phyloP scores from a whole-genome alignment of 2,888 invertebrate species.

The Athalia circularis region DNA sequence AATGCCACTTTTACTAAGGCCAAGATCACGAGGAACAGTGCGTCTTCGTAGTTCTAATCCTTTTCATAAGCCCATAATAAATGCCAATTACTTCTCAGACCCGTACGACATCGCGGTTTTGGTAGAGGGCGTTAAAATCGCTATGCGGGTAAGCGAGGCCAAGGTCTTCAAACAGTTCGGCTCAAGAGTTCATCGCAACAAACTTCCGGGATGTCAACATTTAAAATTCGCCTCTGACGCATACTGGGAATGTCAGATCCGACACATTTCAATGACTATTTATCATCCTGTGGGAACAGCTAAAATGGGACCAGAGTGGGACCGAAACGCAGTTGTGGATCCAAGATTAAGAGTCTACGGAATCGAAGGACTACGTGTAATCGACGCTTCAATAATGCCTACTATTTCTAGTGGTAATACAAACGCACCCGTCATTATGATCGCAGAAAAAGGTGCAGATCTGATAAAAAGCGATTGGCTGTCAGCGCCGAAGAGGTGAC shows the following conservation, averaged over 20 bases:
- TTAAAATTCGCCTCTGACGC: slow-evolving; percentile 85
- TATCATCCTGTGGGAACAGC: slow-evolving; percentile 93
- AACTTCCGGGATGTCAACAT: slow-evolving; percentile 87
- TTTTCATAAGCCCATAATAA: slow-evolving; percentile 89
- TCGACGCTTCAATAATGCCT: slow-evolving; percentile 93
- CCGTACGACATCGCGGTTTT: slow-evolving; percentile 85
- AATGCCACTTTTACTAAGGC: slow-evolving; percentile 88
- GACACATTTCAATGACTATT: slow-evolving; percentile 92
- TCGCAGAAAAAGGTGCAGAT: slow-evolving; percentile 92
- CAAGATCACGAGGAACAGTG: slow-evolving; percentile 87
- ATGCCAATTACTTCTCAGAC: slow-evolving; percentile 94
- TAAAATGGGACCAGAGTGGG: slow-evolving; percentile 91
- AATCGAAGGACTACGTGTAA: slow-evolving; percentile 85
- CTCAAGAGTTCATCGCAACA: slow-evolving; percentile 83
- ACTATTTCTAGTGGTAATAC: slow-evolving; percentile 92
- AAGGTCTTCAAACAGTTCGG: slow-evolving; percentile 88
- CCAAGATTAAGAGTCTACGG: slow-evolving; percentile 86
- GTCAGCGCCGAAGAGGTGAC: slow-evolving; percentile 57
- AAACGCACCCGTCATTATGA: slow-evolving; percentile 94
- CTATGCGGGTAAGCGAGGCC: slow-evolving; percentile 83
- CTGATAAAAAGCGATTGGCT: slow-evolving; percentile 90
- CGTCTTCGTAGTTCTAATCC: slow-evolving; percentile 88
- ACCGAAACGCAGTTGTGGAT: slow-evolving; percentile 88
- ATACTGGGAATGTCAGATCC: slow-evolving; percentile 91
- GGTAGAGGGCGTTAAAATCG: slow-evolving; percentile 90